Percentiles rank a stretch among this genome's conserved stretches.
phyloP scores from a whole-genome alignment of 2,797 vertebrate species.

The Pantherophis alleghaniensis region DNA sequence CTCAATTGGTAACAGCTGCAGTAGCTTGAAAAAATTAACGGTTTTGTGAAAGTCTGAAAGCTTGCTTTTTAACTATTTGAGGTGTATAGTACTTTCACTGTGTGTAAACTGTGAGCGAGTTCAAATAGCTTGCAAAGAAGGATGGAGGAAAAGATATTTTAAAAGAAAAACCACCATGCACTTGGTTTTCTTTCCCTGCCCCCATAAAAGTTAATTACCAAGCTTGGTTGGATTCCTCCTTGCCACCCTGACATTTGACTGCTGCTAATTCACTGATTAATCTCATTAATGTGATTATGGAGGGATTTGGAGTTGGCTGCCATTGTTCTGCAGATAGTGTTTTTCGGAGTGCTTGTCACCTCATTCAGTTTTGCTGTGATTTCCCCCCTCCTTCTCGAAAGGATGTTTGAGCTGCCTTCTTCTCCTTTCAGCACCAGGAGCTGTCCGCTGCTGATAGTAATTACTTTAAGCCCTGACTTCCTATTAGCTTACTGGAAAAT shows the following conservation, averaged over 20 bases:
- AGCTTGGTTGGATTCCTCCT: slow-evolving; percentile 75
- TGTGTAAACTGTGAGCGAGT: slow-evolving; percentile 32
- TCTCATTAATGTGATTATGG: slow-evolving; percentile 87
- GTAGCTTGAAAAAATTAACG: slow-evolving; percentile 23
- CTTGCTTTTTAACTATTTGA: background rate
- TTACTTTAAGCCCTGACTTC: slow-evolving; percentile 43
- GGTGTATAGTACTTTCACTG: slow-evolving; percentile 30
- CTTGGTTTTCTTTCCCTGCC: slow-evolving; percentile 31
- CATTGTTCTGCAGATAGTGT: slow-evolving; percentile 76
- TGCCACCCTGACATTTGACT: slow-evolving; percentile 82
- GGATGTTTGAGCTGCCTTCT: slow-evolving; percentile 56
- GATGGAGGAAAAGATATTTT: slow-evolving; percentile 29
- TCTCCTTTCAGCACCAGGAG: slow-evolving; percentile 81
- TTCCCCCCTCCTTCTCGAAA: slow-evolving; percentile 21
- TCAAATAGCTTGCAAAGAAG: slow-evolving; percentile 17
- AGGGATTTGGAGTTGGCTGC: slow-evolving; percentile 78
- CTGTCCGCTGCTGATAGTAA: slow-evolving; percentile 72
- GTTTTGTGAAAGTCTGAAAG: slow-evolving; percentile 6
- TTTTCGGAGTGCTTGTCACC: slow-evolving; percentile 63
- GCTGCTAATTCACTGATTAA: slow-evolving; percentile 86
- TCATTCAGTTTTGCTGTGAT: slow-evolving; percentile 59
- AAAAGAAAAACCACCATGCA: background rate
- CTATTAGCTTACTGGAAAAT: slow-evolving; percentile 47
- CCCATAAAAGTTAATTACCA: slow-evolving; percentile 78
- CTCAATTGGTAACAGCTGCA: slow-evolving; percentile 46